Evolutionary conservation across 2,888 invertebrate species (phyloP), one percentile per base, ranked within the genome.

Genomic region (Euspilapteryx auroguttella): DNA sequence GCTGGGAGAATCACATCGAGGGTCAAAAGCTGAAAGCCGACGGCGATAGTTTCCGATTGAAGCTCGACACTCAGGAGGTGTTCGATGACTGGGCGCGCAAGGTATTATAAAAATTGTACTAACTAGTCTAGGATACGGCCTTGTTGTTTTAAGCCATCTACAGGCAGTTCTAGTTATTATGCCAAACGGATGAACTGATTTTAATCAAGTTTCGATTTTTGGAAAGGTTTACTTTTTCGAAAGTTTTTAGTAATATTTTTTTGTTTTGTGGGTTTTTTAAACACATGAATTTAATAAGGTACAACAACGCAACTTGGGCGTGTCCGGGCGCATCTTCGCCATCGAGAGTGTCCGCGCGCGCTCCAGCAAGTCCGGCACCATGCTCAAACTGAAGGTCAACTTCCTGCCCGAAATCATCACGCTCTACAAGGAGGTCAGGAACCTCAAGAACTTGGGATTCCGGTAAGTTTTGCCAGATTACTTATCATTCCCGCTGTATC

Each of bases 1-100:
- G 95, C 21, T 99, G 99, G 99, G 98, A 98, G 61, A 94, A 94
- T 43, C 98, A 99, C 56, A 94, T 98, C 27, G 99, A 99, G 65
- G 99, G 99, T 8, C 95, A 97, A 55, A 94, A 95, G 53, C 73
- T 96, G 30, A 99, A 99, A 64, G 93, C 90, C 3, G 97, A 98
- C 50, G 97, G 98, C 3, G 98, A 99, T 54, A 97, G 95, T 63
- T 99, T 99, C 69, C 87, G 95, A 10, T 78, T 91, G 32, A 98
- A 99, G 59, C 79, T 99, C 21, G 96, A 96, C 52, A 98, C 97
- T 0, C 91, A 93, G 49, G 94, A 95, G 55, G 92, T 99, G 26
- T 99, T 99, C 55, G 96, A 99, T 49, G 97, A 98, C 47, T 99
- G 99, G 99, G 89, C 94, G 21, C 81, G 91, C 21, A 93, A 89